Evolutionary conservation across 2,113 vertebrate species (phyloP).

Genomic region (Nycticebus coucang): DNA sequence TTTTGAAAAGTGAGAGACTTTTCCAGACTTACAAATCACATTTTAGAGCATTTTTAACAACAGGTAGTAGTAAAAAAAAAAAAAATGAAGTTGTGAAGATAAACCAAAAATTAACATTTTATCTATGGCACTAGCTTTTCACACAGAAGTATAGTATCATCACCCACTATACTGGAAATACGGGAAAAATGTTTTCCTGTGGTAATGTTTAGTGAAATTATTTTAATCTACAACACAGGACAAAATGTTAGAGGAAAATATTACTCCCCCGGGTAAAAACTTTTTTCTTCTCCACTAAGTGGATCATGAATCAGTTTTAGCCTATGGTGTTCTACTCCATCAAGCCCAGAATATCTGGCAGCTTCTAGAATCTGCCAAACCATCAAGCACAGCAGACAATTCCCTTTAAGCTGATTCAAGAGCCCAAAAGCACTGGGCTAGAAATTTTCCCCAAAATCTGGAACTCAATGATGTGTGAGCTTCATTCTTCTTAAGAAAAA

Average conservation of each 20-base stretch:
- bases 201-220: constrained; percentile 46
- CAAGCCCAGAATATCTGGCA: constrained; percentile 68
- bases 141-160: neutral
- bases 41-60: constrained; percentile 54
- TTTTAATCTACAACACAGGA: constrained; percentile 32
- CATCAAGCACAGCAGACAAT: constrained; percentile 73
- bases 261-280: constrained; percentile 51
- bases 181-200: neutral
- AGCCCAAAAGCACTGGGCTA: constrained; percentile 64
- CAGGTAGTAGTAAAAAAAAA: neutral
- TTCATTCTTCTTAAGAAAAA: constrained; percentile 74
- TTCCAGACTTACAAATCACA: neutral
- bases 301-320: constrained; percentile 77
- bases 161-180: neutral
- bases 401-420: constrained; percentile 73
- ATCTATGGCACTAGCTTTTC: neutral
- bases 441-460: constrained; percentile 69
- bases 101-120: constrained; percentile 17
- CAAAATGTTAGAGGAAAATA: constrained; percentile 30
- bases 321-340: constrained; percentile 65
- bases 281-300: constrained; percentile 63
- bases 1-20: neutral
- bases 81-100: neutral
- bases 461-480: constrained; percentile 64
- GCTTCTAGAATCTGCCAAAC: constrained; percentile 66